Evolutionary conservation across 2,113 vertebrate genomes (phyloP).

Genomic region (Fulmarus glacialis): DNA sequence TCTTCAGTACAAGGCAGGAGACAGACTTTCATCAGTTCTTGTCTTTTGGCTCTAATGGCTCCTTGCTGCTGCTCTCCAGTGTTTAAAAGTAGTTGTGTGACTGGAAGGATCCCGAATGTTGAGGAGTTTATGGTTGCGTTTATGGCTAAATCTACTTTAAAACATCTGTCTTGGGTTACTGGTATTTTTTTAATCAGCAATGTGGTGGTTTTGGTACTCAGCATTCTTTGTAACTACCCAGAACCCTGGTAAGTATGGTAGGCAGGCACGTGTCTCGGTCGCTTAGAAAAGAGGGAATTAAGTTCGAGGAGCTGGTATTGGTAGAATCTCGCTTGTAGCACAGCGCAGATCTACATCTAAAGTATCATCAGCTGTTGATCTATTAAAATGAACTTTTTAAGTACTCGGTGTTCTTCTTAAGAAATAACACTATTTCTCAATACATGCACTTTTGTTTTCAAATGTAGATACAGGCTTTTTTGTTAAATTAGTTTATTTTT

Average conservation of each 20-base stretch:
- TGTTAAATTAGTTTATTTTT: constrained; percentile 63
- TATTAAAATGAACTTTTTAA: constrained; percentile 41
- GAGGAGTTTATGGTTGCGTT: background rate
- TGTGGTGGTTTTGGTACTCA: constrained; percentile 28
- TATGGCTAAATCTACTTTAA: background rate
- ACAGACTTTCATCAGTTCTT: background rate
- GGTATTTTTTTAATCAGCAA: background rate
- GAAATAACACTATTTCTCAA: constrained; percentile 61
- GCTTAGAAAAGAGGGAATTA: constrained; percentile 22
- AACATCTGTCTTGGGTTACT: constrained; percentile 7
- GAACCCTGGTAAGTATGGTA: background rate
- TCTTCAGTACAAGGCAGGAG: background rate
- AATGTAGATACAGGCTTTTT: constrained; percentile 59
- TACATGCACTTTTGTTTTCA: constrained; percentile 71
- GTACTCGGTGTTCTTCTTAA: constrained; percentile 38
- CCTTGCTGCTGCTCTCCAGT: constrained; percentile 20
- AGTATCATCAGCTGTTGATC: constrained; percentile 18
- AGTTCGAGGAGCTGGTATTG: constrained; percentile 29
- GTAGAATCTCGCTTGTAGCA: constrained; percentile 34
- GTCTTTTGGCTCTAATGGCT: constrained; percentile 31
- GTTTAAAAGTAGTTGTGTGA: background rate
- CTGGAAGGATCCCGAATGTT: constrained; percentile 3
- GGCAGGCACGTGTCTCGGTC: background rate
- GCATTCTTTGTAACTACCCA: constrained; percentile 14
- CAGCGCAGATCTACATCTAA: constrained; percentile 43